These are phyloP conservation scores for Eudorcas thomsonii DNA, from an alignment of 2,113 vertebrate species.

Conservation along the genomic window DNA sequence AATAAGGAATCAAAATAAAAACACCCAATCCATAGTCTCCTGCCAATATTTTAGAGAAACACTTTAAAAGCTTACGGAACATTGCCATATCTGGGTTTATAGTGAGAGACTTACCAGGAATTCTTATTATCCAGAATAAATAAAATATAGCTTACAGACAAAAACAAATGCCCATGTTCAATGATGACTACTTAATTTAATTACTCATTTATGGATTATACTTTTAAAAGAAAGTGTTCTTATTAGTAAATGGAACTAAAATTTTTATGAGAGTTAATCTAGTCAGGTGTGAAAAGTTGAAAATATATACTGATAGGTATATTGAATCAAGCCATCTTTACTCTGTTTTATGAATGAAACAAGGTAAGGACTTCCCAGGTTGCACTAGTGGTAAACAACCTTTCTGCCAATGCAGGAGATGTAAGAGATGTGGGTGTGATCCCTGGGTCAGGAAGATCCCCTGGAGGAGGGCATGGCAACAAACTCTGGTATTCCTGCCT, in stretches of 20 bases:
- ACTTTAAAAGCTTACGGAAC: neutral
- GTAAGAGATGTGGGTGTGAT: neutral
- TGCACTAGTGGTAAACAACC: neutral
- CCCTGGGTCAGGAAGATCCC: neutral
- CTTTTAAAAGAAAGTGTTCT: neutral
- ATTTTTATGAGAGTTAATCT: neutral
- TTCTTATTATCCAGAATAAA: neutral
- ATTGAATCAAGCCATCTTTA: neutral
- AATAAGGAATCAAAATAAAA: constrained; percentile 44
- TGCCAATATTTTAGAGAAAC: constrained; percentile 37
- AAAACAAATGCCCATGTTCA: neutral
- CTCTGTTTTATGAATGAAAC: neutral
- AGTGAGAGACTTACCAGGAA: neutral
- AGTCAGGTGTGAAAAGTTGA: neutral
- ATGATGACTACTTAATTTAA: neutral
- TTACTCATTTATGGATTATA: neutral
- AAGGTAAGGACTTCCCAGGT: neutral
- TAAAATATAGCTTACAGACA: neutral
- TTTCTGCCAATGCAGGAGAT: neutral
- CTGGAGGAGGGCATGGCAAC: neutral
- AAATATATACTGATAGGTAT: neutral
- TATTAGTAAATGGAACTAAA: neutral
- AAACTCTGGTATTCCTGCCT: neutral
- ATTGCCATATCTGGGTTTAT: neutral
- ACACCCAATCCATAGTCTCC: neutral